These are phyloP conservation scores for Ictalurus punctatus DNA, from an alignment of 2,113 vertebrate species.

Conservation along the genomic window DNA sequence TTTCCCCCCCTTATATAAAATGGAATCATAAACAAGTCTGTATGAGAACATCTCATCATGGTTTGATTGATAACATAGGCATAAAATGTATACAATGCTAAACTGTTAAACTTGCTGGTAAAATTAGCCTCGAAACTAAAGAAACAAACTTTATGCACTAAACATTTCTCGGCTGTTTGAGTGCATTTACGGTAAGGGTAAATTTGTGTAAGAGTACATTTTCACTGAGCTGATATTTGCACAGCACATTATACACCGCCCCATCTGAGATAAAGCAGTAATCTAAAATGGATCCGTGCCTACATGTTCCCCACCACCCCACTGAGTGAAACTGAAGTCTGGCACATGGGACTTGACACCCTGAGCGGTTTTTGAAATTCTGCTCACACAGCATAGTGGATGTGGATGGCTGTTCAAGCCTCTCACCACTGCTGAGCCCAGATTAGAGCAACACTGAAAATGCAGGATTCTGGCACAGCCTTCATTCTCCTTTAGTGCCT, in stretches of 20 bases:
- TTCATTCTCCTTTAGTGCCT: slow-evolving; percentile 47
- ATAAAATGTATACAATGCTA: neutral
- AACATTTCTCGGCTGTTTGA: too few species aligned
- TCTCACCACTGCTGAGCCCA: slow-evolving; percentile 49
- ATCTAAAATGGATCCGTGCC: neutral
- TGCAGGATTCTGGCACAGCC: slow-evolving; percentile 30
- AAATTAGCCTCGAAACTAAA: neutral
- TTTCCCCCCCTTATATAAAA: neutral
- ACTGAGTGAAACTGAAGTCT: neutral
- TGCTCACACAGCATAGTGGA: slow-evolving; percentile 9
- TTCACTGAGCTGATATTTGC: neutral
- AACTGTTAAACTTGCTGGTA: neutral
- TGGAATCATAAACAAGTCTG: neutral
- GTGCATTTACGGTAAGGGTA: neutral
- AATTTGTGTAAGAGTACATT: neutral
- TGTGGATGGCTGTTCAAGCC: slow-evolving; percentile 52
- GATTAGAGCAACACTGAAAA: slow-evolving; percentile 61
- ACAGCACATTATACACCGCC: neutral
- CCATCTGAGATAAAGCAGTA: neutral
- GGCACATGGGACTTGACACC: neutral
- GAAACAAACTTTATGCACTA: neutral
- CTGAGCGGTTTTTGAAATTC: slow-evolving; percentile 14
- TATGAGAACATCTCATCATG: neutral
- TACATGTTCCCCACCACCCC: neutral
- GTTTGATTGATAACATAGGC: neutral